Base-by-base conservation (phyloP, 1,140 invertebrate species). In the Hyles euphorbiae region DNA sequence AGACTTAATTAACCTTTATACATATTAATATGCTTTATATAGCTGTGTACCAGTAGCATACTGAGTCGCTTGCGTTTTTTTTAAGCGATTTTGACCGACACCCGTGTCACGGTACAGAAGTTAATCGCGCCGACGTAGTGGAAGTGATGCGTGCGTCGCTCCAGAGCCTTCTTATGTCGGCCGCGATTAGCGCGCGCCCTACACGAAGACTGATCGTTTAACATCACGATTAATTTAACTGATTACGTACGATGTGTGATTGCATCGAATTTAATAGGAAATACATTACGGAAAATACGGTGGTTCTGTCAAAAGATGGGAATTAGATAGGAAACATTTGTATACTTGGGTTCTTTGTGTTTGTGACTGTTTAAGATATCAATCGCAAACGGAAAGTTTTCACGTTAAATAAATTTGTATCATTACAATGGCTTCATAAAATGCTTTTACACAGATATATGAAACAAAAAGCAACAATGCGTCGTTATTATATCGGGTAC, bases 131-230 rank as follows among this genome's bases (percentile, higher is more conserved):
- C 54, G 80, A 85, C 82, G 72, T 2, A 62, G 61, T 72, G 73
- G 69, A 82, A 80, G 76, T 80, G 77, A 81, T 73, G 80, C 82
- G 82, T 83, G 71, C 76, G 63, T 60, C 73, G 74, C 63, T 76
- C 65, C 68, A 70, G 70, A 71, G 72, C 70, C 68, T 76, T 73
- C 75, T 83, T 81, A 83, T 69, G 82, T 81, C 77, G 65, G 61
- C 56, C 56, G 58, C 69, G 72, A 81, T 83, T 76, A 83, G 63
- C 71, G 68, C 68, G 63, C 70, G 46, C 58, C 58, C 48, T 70
- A 66, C 56, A 65, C 65, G 64, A 57, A 69, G 45, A 56, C 45
- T 34, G 45, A 48, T 56, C 33, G 54, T 47, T 56, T 56, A 40
- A 47, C 58, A 60, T 55, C 44, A 53, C 50, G 46, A 55, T 61